These are phyloP conservation scores for Leontopithecus rosalia DNA, from an alignment of 2,797 vertebrate genomes.

Conservation along the genomic window DNA sequence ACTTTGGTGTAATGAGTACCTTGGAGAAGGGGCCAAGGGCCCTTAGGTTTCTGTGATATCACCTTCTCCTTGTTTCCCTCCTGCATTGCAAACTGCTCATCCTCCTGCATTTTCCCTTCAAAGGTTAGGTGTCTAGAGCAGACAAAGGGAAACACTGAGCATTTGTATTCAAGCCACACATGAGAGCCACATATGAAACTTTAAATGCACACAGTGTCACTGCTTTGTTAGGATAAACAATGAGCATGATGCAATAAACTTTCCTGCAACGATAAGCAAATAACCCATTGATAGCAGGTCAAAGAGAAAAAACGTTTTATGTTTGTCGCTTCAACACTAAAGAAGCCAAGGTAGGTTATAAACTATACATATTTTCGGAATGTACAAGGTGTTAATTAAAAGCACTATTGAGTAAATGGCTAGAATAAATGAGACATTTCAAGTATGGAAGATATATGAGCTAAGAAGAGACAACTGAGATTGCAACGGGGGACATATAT, in stretches of 20 bases:
- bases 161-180: background rate
- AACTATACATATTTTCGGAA: background rate
- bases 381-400: conserved; percentile 54
- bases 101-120: rapidly evolving
- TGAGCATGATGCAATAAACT: background rate
- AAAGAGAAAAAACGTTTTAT: conserved; percentile 46
- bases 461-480: conserved; percentile 41
- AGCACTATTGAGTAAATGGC: background rate
- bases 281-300: background rate
- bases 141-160: background rate
- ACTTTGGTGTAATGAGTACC: background rate
- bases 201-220: background rate
- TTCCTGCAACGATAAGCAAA: background rate
- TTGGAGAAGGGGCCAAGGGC: background rate
- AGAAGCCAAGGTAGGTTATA: background rate
- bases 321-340: conserved; percentile 33
- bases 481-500: conserved; percentile 35
- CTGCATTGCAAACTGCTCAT: background rate
- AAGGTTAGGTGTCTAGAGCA: background rate
- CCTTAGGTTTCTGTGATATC: background rate
- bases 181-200: background rate
- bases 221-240: conserved; percentile 1
- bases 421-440: conserved; percentile 69
- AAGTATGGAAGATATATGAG: conserved; percentile 16
- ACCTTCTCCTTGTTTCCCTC: background rate